Evolutionary conservation across 2,797 vertebrate genomes (phyloP).

Genomic region (Ctenopoma multispine): DNA sequence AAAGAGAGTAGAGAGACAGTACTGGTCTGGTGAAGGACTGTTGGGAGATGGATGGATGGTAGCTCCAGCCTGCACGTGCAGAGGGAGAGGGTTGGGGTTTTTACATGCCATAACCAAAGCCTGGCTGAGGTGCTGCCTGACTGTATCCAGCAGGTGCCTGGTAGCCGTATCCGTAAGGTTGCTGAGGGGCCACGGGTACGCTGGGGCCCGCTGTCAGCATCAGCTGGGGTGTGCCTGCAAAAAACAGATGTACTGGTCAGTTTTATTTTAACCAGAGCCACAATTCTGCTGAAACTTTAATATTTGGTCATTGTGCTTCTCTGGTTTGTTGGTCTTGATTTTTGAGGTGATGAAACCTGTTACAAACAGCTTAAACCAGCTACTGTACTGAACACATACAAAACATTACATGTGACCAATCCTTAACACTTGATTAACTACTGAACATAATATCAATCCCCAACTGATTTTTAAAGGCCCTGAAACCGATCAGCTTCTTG

Average conservation of each 20-base stretch:
- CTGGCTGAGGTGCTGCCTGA: conserved; percentile 88
- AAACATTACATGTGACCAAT: no score
- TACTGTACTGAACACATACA: no score
- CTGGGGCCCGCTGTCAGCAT: conserved; percentile 98
- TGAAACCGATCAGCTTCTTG: no score
- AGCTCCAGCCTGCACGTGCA: conserved; percentile 78
- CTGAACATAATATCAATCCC: no score
- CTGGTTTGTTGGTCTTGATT: no score
- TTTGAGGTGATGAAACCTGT: no score
- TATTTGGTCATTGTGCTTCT: neutral
- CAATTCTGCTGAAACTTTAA: neutral
- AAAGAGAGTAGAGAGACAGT: conserved; percentile 82
- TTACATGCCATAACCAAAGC: conserved; percentile 98
- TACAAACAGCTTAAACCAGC: no score
- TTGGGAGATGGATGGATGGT: conserved; percentile 85
- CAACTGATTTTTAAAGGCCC: no score
- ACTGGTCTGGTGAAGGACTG: conserved; percentile 91
- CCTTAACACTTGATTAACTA: no score
- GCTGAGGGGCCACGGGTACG: conserved; percentile 93
- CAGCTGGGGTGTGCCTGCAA: conserved; percentile 94
- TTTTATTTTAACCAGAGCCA: neutral
- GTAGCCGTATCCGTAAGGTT: conserved; percentile 95
- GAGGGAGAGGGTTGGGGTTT: conserved; percentile 45
- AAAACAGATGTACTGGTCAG: neutral
- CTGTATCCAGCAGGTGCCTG: conserved; percentile 89